Base-by-base conservation (phyloP, 2,797 vertebrate species). In the Enteromius afrohamiltoni region DNA sequence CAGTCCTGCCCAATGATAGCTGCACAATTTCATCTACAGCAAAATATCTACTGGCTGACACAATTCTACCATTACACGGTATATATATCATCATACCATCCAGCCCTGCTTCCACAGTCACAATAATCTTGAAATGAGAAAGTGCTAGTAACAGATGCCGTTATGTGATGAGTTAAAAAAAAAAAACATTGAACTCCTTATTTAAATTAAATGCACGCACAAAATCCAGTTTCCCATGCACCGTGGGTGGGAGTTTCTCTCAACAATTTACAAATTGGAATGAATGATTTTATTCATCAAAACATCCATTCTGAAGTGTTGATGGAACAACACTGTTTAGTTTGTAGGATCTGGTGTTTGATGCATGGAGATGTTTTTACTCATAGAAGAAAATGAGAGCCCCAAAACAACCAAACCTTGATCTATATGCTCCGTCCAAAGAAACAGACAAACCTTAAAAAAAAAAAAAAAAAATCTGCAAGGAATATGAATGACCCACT, bases 241-340 rank as follows among this genome's bases (percentile, higher is more conserved):
- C 73, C 1, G 19, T 83, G 81, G 81, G 81, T 83, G 81, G 81
- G 73, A 83, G 34, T 58, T 58, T 67, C 49, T 76, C 34, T 77
- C 81, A 83, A 83, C 81, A 77, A 29, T 83, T 83, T 83, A 83
- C 81, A 83, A 76, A 83, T 83, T 83, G 73, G 81, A 8, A 68
- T 67, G 81, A 83, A 62, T 77, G 81, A 83, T 83, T 83, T 75
- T 40, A 83, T 55, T 58, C 81, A 68, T 83, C 73, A 83, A 83
- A 83, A 77, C 81, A 76, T 45, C 37, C 71, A 77, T 58, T 64
- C n/a, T 67, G 62, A 45, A 68, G 71, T 83, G 81, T 77, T 83
- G 81, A 83, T 77, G 70, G 73, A 83, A 77, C 73, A 77, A 83
- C 81, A 68, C 47, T 31, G 81, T 83, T 79, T 79, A 53, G 47